A percentile compares a stretch with the other conserved stretches of the same genome.
Conservation (phyloP, 2,888 invertebrate species). For the Mesorhabditis spiculigera region DNA sequence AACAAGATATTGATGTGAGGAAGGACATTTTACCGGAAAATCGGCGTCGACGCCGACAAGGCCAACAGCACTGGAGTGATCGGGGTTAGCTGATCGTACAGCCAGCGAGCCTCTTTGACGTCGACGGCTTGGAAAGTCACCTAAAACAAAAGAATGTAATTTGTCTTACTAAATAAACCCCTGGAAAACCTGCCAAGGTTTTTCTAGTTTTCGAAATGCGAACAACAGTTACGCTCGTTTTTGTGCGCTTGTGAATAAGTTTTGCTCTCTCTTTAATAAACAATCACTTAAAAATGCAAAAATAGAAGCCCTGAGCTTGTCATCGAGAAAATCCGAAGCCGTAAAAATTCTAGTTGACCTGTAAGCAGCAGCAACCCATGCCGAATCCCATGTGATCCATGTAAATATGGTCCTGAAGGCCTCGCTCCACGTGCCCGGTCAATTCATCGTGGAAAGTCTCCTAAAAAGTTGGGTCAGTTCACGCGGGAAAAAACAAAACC, state of each 20-base stretch:
- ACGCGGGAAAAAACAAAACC: background rate
- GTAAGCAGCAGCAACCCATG: conserved; percentile 79
- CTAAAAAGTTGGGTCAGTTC: conserved; percentile 62
- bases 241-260: too few species aligned
- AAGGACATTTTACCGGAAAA: conserved; percentile 73
- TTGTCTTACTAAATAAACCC: background rate
- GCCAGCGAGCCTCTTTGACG: conserved; percentile 85
- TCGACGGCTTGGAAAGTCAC: conserved; percentile 80
- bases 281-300: too few species aligned
- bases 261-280: too few species aligned
- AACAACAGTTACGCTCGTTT: too few species aligned
- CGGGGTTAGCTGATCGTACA: conserved; percentile 95
- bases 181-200: too few species aligned
- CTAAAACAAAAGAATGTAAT: conserved; percentile 49
- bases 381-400: conserved; percentile 99
- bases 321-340: background rate
- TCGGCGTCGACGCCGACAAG: conserved; percentile 89
- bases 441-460: conserved; percentile 64
- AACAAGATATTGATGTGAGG: background rate
- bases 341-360: conserved; percentile 22
- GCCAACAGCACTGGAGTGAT: conserved; percentile 97
- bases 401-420: conserved; percentile 84
- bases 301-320: too few species aligned
- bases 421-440: conserved; percentile 64
- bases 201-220: too few species aligned